Evolutionary conservation across 2,888 invertebrate species (phyloP).

Genomic region (Pristionchus mayeri): DNA sequence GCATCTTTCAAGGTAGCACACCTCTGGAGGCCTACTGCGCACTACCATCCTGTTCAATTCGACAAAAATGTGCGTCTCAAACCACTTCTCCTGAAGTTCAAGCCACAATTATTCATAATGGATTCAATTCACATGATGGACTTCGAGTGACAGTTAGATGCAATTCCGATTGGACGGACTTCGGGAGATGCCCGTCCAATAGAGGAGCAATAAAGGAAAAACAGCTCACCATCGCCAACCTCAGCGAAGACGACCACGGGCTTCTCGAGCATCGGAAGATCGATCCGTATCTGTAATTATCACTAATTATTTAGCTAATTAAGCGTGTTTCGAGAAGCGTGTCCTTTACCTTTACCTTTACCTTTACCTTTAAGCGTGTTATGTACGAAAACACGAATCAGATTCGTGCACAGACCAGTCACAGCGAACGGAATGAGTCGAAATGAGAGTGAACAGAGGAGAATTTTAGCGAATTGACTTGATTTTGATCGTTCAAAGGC

Average conservation of each 20-base stretch:
- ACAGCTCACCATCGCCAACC: constrained; percentile 1
- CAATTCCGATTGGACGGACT: too few species aligned
- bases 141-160: too few species aligned
- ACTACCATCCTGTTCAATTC: too few species aligned
- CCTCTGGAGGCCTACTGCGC: too few species aligned
- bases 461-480: too few species aligned
- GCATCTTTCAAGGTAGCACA: too few species aligned
- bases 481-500: too few species aligned
- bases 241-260: background rate
- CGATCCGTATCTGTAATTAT: constrained; percentile 22
- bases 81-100: too few species aligned
- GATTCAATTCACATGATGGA: background rate
- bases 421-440: background rate
- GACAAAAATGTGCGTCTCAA: too few species aligned
- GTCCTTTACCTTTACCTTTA: too few species aligned
- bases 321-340: background rate
- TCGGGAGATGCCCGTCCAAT: background rate
- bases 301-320: background rate
- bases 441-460: background rate
- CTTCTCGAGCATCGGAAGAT: constrained; percentile 1
- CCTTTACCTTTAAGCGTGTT: too few species aligned
- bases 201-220: background rate
- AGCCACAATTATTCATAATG: too few species aligned
- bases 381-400: background rate
- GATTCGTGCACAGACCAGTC: background rate